These are phyloP conservation scores for Falco columbarius DNA, from an alignment of 2,797 vertebrate species.

Conservation along the genomic window DNA sequence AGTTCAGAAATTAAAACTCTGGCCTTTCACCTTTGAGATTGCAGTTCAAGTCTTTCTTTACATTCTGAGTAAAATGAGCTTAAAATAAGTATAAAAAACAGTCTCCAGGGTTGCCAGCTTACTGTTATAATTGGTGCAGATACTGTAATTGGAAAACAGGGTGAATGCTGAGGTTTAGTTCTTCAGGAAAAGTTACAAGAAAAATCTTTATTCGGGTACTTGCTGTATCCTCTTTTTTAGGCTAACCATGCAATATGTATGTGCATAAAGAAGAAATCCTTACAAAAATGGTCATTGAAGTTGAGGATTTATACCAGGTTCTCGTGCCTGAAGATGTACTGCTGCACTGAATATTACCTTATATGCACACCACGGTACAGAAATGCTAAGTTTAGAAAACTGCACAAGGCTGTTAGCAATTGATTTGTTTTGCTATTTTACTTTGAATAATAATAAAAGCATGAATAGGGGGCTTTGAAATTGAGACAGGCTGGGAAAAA, in stretches of 20 bases:
- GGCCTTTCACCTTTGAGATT: conserved; percentile 21
- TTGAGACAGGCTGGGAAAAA: conserved; percentile 29
- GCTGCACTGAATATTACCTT: neutral
- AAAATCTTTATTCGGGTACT: neutral
- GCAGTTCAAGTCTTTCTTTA: conserved; percentile 23
- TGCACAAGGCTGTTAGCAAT: conserved; percentile 13
- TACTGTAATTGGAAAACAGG: neutral
- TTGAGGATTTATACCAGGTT: neutral
- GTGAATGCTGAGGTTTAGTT: neutral
- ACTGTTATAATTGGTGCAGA: neutral
- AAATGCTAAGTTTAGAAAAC: conserved; percentile 33
- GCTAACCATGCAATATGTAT: neutral
- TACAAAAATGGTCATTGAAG: neutral
- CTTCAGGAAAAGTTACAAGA: neutral
- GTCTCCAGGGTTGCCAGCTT: neutral
- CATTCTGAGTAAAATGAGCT: conserved; percentile 28
- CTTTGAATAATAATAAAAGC: conserved; percentile 19
- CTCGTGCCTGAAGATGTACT: neutral
- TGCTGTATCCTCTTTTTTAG: neutral
- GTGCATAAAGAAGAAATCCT: neutral
- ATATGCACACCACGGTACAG: neutral
- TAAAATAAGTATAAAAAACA: neutral
- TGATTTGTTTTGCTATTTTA: conserved; percentile 48
- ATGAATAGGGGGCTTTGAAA: conserved; percentile 4
- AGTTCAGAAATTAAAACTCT: conserved; percentile 18